phyloP scores from a whole-genome alignment of 2,888 invertebrate genomes.

The Eupithecia subfuscata region DNA sequence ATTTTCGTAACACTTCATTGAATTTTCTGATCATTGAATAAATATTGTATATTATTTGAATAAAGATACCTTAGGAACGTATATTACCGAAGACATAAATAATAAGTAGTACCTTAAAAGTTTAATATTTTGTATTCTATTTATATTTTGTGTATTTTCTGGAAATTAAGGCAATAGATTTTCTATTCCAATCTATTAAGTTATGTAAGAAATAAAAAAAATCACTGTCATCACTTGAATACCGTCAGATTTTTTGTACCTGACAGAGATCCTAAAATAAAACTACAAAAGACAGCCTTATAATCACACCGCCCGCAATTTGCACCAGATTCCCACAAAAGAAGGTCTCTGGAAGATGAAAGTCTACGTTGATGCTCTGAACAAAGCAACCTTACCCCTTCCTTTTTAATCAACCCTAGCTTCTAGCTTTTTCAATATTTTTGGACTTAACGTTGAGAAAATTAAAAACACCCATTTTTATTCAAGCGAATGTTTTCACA shows the following conservation, averaged over 20 bases:
- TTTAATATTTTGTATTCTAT: too few species aligned
- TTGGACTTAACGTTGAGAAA: background rate
- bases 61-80: background rate
- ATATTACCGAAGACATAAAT: background rate
- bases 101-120: background rate
- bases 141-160: too few species aligned
- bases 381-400: slow-evolving; percentile 47
- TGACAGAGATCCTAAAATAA: background rate
- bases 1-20: slow-evolving; percentile 19
- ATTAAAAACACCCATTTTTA: background rate
- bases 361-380: slow-evolving; percentile 41
- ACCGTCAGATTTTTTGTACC: background rate
- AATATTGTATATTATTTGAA: background rate
- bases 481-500: slow-evolving; percentile 10
- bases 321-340: slow-evolving; percentile 23
- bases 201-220: too few species aligned
- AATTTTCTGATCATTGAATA: slow-evolving; percentile 24
- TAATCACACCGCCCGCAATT: background rate
- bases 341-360: slow-evolving; percentile 45
- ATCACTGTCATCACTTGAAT: background rate
- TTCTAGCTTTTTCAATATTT: background rate
- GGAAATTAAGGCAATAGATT: too few species aligned
- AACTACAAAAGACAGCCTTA: background rate
- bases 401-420: slow-evolving; percentile 49
- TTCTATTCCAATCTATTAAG: too few species aligned